Conservation (phyloP, 1,140 invertebrate species). For the Idris sp. region DNA sequence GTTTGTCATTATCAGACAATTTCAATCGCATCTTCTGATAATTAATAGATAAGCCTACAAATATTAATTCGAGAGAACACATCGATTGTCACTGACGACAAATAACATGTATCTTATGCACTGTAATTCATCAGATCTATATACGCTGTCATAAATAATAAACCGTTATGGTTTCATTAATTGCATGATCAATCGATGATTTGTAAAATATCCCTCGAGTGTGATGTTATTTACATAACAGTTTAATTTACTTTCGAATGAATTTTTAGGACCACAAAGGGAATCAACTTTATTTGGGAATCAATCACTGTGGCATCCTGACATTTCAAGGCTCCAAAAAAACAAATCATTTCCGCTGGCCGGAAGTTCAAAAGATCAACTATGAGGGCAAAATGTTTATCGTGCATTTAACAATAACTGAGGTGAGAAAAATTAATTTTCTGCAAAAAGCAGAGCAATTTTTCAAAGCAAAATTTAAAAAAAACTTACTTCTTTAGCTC, state of each 20-base stretch:
- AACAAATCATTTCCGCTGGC: constrained; percentile 97
- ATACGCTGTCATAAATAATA: too few relatives aligned
- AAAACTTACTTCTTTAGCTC: too few relatives aligned
- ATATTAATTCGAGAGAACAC: constrained; percentile 8
- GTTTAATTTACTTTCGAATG: not conserved
- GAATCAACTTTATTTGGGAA: constrained; percentile 94
- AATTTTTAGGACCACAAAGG: constrained; percentile 89
- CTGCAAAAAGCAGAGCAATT: too few relatives aligned
- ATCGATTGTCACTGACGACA: constrained; percentile 1
- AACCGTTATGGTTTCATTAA: too few relatives aligned
- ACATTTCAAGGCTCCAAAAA: constrained; percentile 96
- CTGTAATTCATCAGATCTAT: not conserved
- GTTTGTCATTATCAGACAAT: not conserved
- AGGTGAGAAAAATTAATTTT: too few relatives aligned
- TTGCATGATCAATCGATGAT: too few relatives aligned
- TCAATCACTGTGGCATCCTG: constrained; percentile 95
- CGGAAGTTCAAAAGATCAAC: constrained; percentile 96
- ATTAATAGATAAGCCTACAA: not conserved
- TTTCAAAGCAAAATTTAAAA: too few relatives aligned
- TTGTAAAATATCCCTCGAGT: too few relatives aligned
- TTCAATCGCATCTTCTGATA: constrained; percentile 4
- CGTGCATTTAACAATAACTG: constrained; percentile 88
- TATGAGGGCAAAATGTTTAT: constrained; percentile 99
- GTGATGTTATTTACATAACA: too few relatives aligned
- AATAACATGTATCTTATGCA: constrained; percentile 1